Evolutionary conservation across 1,140 invertebrate genomes (phyloP).

Genomic region (Dendroctonus valens): DNA sequence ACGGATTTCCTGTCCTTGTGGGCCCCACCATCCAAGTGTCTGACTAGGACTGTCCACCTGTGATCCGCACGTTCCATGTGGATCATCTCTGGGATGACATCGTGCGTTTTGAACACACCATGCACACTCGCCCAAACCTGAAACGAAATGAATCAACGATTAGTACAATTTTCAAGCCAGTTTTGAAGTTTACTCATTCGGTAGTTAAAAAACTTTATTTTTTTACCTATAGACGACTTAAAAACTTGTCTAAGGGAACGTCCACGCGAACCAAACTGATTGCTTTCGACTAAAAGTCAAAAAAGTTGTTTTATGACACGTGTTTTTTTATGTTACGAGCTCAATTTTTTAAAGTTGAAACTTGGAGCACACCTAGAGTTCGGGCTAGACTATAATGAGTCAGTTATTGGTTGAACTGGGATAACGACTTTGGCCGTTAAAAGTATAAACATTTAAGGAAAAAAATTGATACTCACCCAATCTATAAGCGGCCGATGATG

Average conservation of each 20-base stretch:
- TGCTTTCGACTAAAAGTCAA: too few relatives aligned
- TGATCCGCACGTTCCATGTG: conserved; percentile 75
- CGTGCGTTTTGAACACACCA: conserved; percentile 91
- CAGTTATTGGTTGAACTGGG: neutral
- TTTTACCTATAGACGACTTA: too few relatives aligned
- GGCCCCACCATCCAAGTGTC: conserved; percentile 85
- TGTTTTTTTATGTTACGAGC: too few relatives aligned
- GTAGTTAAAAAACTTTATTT: too few relatives aligned
- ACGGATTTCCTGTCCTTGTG: conserved; percentile 75
- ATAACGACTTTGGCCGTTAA: neutral
- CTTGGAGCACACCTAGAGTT: neutral
- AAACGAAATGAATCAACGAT: too few relatives aligned
- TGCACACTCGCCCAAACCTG: conserved; percentile 71
- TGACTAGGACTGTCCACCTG: conserved; percentile 74
- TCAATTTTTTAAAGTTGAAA: too few relatives aligned
- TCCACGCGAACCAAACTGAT: too few relatives aligned
- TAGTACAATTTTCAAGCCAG: too few relatives aligned
- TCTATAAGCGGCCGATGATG: conserved; percentile 70
- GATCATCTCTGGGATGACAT: conserved; percentile 86
- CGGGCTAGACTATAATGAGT: neutral
- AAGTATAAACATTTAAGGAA: neutral
- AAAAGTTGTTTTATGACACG: too few relatives aligned
- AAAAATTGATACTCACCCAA: conserved; percentile 55
- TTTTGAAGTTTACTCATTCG: too few relatives aligned
- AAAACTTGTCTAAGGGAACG: too few relatives aligned